These are phyloP conservation scores for Stegostoma tigrinum DNA, from an alignment of 2,113 vertebrate species.

Conservation along the genomic window DNA sequence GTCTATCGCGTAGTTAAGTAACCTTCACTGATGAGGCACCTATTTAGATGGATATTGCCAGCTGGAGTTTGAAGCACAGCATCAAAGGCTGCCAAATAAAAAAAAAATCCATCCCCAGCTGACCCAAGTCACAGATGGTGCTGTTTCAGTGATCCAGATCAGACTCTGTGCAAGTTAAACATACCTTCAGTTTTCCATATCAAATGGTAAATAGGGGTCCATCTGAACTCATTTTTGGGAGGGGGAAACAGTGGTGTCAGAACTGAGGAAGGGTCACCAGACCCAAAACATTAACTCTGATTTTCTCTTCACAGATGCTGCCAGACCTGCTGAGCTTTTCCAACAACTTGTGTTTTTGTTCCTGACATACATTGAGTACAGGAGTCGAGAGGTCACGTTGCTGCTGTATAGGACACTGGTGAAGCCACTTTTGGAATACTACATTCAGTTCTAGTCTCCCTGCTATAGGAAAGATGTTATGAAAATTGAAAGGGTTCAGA, in stretches of 20 bases:
- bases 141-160: background rate
- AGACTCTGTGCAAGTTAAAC: background rate
- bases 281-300: too few species aligned
- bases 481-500: too few species aligned
- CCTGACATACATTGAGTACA: too few species aligned
- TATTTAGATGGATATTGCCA: slow-evolving; percentile 30
- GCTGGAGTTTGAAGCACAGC: slow-evolving; percentile 8
- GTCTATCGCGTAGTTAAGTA: slow-evolving; percentile 6
- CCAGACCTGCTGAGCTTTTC: too few species aligned
- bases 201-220: background rate
- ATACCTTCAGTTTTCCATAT: background rate
- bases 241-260: background rate
- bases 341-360: too few species aligned
- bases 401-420: too few species aligned
- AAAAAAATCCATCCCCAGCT: background rate
- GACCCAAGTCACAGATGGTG: slow-evolving; percentile 19
- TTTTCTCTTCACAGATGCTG: too few species aligned
- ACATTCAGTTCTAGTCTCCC: too few species aligned
- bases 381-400: too few species aligned
- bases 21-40: slow-evolving; percentile 15
- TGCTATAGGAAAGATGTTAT: too few species aligned
- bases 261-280: background rate
- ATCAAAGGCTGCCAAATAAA: background rate
- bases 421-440: too few species aligned
- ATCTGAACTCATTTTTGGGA: background rate